phyloP scores from a whole-genome alignment of 2,113 vertebrate genomes.

The Marcusenius ussheri region DNA sequence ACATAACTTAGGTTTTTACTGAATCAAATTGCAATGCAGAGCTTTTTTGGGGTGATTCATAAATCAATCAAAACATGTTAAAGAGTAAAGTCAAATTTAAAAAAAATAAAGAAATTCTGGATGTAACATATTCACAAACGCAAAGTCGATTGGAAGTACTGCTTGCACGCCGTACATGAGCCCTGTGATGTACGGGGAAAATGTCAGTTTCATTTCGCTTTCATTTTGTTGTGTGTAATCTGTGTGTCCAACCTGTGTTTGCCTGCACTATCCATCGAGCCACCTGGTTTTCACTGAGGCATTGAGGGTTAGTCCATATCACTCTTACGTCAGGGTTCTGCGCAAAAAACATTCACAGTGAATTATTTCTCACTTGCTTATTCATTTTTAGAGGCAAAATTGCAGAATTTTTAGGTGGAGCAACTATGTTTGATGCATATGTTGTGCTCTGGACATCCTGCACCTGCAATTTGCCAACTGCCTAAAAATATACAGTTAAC shows the following conservation, averaged over 20 bases:
- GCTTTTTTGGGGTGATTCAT: not conserved
- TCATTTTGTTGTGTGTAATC: not conserved
- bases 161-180: not conserved
- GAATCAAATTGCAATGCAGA: not conserved
- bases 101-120: not conserved
- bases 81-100: not conserved
- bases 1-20: not conserved
- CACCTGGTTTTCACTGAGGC: not conserved
- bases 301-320: not conserved
- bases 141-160: not conserved
- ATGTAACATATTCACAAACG: not conserved
- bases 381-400: not conserved
- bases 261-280: not conserved
- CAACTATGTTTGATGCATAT: not conserved
- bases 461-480: not conserved
- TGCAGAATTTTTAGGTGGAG: not conserved
- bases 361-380: not conserved
- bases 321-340: not conserved
- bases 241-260: not conserved
- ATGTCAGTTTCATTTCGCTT: not conserved
- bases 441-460: not conserved
- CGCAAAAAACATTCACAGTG: not conserved
- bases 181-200: not conserved
- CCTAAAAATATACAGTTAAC: not conserved
- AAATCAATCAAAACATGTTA: not conserved